Evolutionary conservation across 2,888 invertebrate species (phyloP).

Genomic region (Timema podura): DNA sequence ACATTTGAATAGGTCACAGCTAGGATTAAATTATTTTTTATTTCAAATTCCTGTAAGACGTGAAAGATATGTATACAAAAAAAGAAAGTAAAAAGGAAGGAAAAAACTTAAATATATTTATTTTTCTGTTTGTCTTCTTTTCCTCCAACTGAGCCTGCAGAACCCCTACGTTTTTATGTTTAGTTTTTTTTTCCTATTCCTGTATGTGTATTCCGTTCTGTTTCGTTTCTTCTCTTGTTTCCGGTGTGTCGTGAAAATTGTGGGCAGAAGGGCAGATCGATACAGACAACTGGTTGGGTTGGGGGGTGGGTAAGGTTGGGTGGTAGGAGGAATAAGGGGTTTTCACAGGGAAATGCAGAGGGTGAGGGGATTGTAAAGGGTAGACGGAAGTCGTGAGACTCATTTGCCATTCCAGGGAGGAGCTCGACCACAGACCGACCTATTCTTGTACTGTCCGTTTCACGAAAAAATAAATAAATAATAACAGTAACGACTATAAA

Average conservation of each 20-base stretch:
- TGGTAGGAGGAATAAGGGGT: neutral
- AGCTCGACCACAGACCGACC: conserved; percentile 10
- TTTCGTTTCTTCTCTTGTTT: conserved; percentile 23
- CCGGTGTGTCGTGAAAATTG: conserved; percentile 19
- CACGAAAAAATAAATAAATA: no score
- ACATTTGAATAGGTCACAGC: no score
- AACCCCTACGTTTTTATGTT: conserved; percentile 2
- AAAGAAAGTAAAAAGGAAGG: neutral
- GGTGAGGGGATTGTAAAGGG: neutral
- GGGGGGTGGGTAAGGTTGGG: neutral
- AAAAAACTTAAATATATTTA: conserved; percentile 19
- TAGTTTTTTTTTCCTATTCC: conserved; percentile 20
- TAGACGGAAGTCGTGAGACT: conserved; percentile 22
- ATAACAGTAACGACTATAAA: no score
- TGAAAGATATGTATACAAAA: neutral
- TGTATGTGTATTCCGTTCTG: conserved; percentile 18
- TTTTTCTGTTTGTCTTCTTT: conserved; percentile 18
- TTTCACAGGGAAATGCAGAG: neutral
- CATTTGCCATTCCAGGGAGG: conserved; percentile 29
- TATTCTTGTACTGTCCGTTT: neutral
- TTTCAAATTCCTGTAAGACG: no score
- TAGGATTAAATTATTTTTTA: no score
- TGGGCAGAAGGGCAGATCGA: conserved; percentile 25
- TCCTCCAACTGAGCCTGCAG: neutral
- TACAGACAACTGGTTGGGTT: conserved; percentile 23